These are phyloP conservation scores for Lepidostoma basale DNA, from an alignment of 1,140 invertebrate genomes.

Conservation along the genomic window DNA sequence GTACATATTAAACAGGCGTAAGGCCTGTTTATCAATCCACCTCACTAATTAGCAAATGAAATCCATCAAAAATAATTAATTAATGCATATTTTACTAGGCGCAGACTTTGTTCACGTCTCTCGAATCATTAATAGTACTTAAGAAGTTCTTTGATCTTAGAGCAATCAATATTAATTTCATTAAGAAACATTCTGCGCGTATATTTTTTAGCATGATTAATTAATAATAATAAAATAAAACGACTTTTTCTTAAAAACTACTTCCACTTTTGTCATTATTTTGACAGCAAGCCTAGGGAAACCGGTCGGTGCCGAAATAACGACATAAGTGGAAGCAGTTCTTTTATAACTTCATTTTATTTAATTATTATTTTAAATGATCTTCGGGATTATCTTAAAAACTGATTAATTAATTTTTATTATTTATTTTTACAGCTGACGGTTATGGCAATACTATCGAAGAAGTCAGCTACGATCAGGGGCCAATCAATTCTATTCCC, in stretches of 20 bases:
- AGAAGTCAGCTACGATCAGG: constrained; percentile 39
- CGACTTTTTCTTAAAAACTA: no score
- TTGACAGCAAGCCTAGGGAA: no score
- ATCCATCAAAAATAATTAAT: no score
- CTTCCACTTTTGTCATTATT: neutral
- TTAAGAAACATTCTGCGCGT: no score
- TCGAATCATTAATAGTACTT: neutral
- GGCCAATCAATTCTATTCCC: constrained; percentile 34
- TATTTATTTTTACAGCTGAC: constrained; percentile 33
- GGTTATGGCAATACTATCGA: constrained; percentile 39
- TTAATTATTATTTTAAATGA: neutral
- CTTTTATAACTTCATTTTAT: no score
- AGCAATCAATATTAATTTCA: neutral
- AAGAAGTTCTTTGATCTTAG: neutral
- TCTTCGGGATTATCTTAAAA: neutral
- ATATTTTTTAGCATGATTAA: no score
- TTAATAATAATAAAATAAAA: no score
- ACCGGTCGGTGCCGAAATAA: no score
- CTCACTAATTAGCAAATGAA: constrained; percentile 7
- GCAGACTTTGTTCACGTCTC: neutral
- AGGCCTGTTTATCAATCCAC: neutral
- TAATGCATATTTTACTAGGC: neutral
- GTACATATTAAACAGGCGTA: neutral
- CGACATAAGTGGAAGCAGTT: no score
- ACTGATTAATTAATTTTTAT: neutral